Conservation (phyloP, 2,888 invertebrate species). For the Tryphoninae sp. region DNA sequence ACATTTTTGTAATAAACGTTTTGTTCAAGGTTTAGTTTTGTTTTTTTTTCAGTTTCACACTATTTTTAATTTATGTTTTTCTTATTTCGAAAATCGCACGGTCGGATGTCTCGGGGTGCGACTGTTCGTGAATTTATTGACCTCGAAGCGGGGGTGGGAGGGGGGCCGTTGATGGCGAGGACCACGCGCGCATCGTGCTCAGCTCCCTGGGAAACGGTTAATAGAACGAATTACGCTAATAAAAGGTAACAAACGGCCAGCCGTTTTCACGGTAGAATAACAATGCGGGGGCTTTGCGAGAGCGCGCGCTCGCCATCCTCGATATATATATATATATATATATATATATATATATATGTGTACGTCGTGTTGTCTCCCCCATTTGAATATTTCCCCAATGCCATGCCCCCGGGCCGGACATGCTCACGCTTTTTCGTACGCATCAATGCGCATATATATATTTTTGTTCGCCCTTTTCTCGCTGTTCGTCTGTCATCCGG, state of each 20-base stretch:
- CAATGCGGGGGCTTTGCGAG: constrained; percentile 74
- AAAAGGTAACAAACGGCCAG: constrained; percentile 76
- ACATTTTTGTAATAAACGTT: too few species aligned
- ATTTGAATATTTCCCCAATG: constrained; percentile 67
- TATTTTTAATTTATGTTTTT: neutral
- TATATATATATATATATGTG: constrained; percentile 30
- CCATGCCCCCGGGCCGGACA: constrained; percentile 70
- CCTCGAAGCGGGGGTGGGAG: constrained; percentile 14
- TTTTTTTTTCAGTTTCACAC: neutral
- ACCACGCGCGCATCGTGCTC: constrained; percentile 1
- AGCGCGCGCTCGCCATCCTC: constrained; percentile 50
- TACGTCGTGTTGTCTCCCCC: constrained; percentile 30
- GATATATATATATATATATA: constrained; percentile 30
- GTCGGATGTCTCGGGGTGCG: neutral
- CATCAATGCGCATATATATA: constrained; percentile 73
- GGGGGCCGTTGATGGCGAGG: constrained; percentile 41
- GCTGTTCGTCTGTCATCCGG: constrained; percentile 74
- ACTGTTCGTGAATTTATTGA: constrained; percentile 38
- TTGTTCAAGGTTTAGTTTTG: neutral
- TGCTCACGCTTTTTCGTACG: constrained; percentile 78
- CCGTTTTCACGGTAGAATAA: constrained; percentile 81
- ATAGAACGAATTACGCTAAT: constrained; percentile 79
- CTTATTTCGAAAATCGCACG: neutral
- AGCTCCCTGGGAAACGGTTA: constrained; percentile 73
- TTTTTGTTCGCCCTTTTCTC: constrained; percentile 67